Evolutionary conservation across 1,140 invertebrate genomes (phyloP).

Genomic region (Philaenus spumarius): DNA sequence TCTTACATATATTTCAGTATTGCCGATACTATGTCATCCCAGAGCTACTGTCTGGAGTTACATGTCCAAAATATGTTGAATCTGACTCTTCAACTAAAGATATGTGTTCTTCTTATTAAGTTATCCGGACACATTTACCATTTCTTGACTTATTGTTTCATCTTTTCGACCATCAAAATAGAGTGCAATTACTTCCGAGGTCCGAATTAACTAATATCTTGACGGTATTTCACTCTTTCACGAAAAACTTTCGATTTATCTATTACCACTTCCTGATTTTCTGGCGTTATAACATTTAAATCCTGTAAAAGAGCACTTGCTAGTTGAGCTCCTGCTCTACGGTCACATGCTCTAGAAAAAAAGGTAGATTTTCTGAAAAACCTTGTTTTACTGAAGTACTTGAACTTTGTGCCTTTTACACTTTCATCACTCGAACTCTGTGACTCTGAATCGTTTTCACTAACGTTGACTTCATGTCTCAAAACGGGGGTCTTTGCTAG

Average conservation of each 20-base stretch:
- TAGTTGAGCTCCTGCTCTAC: not conserved
- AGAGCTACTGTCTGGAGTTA: no score
- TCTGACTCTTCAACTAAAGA: constrained; percentile 32
- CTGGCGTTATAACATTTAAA: not conserved
- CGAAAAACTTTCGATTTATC: not conserved
- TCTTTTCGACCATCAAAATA: constrained; percentile 14
- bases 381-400: not conserved
- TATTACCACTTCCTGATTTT: constrained; percentile 3
- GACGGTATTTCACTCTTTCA: not conserved
- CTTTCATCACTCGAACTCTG: no score
- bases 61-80: constrained; percentile 27
- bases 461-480: not conserved
- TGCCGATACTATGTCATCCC: constrained; percentile 26
- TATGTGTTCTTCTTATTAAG: constrained; percentile 23
- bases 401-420: not conserved
- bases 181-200: not conserved
- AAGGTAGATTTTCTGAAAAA: not conserved
- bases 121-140: constrained; percentile 30
- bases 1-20: constrained; percentile 19
- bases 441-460: not conserved
- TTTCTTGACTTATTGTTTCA: constrained; percentile 3
- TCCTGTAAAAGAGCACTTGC: constrained; percentile 1
- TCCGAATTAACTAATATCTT: not conserved
- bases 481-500: not conserved
- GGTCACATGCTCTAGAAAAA: constrained; percentile 1